These are phyloP conservation scores for Mizuhopecten yessoensis DNA, from an alignment of 1,140 invertebrate species.

Conservation along the genomic window DNA sequence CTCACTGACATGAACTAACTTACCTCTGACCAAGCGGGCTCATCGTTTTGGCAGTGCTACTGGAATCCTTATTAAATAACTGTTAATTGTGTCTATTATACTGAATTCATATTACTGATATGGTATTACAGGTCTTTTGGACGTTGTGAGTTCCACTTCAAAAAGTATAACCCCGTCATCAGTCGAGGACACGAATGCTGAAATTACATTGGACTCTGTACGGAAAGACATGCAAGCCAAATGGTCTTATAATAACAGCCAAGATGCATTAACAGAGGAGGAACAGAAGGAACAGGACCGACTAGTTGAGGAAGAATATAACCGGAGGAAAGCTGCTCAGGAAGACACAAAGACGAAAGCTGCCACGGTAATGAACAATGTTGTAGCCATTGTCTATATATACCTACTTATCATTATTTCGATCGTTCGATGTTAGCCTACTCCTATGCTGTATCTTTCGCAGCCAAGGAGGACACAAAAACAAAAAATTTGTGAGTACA, in stretches of 20 bases:
- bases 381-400: not conserved
- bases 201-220: not conserved
- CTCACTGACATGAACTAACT: too few relatives aligned
- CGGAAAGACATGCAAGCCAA: not conserved
- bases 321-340: not conserved
- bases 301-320: not conserved
- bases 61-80: too few relatives aligned
- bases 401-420: too few relatives aligned
- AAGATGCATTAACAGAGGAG: not conserved
- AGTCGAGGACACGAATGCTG: not conserved
- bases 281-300: not conserved
- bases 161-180: not conserved
- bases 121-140: not conserved
- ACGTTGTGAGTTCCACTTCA: not conserved
- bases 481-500: too few relatives aligned
- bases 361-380: not conserved
- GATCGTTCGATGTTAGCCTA: too few relatives aligned
- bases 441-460: too few relatives aligned
- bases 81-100: too few relatives aligned
- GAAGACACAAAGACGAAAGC: not conserved
- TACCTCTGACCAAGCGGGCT: too few relatives aligned
- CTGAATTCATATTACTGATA: too few relatives aligned
- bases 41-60: too few relatives aligned
- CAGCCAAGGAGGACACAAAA: too few relatives aligned
- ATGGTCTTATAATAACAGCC: not conserved